Percentiles rank a stretch among this genome's conserved stretches.
Conservation (phyloP, 2,888 invertebrate genomes). For the Athrips mouffetella region DNA sequence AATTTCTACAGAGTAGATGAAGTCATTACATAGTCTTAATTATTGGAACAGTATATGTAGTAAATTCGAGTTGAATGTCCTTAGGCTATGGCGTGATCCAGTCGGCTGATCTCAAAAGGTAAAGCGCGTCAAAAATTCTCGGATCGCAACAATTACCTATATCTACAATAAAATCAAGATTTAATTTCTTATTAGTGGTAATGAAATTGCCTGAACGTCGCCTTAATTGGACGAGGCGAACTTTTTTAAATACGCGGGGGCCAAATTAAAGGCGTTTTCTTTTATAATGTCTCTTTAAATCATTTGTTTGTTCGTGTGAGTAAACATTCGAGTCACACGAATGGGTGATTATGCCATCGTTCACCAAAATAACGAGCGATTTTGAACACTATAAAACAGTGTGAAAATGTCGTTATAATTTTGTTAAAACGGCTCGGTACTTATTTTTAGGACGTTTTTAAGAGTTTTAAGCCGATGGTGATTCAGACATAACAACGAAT, state of each 20-base stretch:
- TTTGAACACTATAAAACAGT: conserved; percentile 35
- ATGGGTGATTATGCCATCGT: conserved; percentile 39
- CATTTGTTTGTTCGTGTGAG: conserved; percentile 28
- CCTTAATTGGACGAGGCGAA: conserved; percentile 50
- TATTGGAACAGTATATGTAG: conserved; percentile 30
- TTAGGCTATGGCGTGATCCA: conserved; percentile 6
- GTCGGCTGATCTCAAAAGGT: conserved; percentile 13
- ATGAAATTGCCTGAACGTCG: conserved; percentile 58
- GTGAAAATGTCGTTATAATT: conserved; percentile 30
- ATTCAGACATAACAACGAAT: too few species aligned
- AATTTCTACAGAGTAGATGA: conserved; percentile 36
- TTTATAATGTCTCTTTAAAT: conserved; percentile 24
- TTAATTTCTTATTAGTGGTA: conserved; percentile 59
- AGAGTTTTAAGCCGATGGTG: too few species aligned
- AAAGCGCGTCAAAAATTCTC: conserved; percentile 45
- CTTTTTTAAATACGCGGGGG: conserved; percentile 22
- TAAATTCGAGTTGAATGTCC: conserved; percentile 11
- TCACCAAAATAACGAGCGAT: conserved; percentile 34
- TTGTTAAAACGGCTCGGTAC: conserved; percentile 8
- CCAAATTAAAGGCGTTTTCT: conserved; percentile 18
- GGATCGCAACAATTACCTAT: conserved; percentile 51
- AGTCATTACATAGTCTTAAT: conserved; percentile 49
- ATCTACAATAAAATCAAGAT: conserved; percentile 61
- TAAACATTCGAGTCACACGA: conserved; percentile 39
- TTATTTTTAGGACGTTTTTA: neutral